Base-by-base conservation (phyloP, 2,888 invertebrate genomes). In the Nebria salina region DNA sequence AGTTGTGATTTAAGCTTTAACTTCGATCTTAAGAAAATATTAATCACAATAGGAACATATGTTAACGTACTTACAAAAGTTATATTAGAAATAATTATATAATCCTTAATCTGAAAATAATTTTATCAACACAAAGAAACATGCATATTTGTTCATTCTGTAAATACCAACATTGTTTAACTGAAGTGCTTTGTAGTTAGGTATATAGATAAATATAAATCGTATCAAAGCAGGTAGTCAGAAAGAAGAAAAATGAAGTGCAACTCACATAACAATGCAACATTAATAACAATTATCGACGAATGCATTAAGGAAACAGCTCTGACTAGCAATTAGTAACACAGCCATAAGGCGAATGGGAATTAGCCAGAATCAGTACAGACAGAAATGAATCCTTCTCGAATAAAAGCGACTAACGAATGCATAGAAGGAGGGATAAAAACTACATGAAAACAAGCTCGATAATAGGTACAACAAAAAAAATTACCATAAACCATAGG, bases 201-300 rank as follows among this genome's bases (percentile, higher is more conserved):
- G 54, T 54, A 54, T 54, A 54, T 54, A 54, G 54, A 54, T 54
- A 54, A 54, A 26, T 34, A 73, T 73, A 73, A 73, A n/a, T 73
- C 15, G 43, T 73, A 41, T 64, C 78, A 78, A 77, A 54, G 65
- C 72, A 64, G 41, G 54, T 25, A 68, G 76, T 68, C 72, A 73
- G 65, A 41, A 78, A 78, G 72, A 73, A 78, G 78, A 78, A 78
- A 78, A 78, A 78, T 73, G 78, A 73, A 65, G 73, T 78, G 41
- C 78, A 65, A 73, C 72, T 73, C 73, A 73, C 66, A 73, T 65
- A 73, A 65, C 73, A 73, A 78, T 78, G 72, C 72, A 78, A 66
- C 78, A 78, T 78, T 78, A 78, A 78, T 78, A 73, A 78, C 73
- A 78, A 78, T 78, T 78, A 78, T 78, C 73, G 78, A 72, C 66